Evolutionary conservation across 2,113 vertebrate genomes (phyloP), one percentile per base, ranked within the genome.

Genomic region (Gymnobelideus leadbeateri): DNA sequence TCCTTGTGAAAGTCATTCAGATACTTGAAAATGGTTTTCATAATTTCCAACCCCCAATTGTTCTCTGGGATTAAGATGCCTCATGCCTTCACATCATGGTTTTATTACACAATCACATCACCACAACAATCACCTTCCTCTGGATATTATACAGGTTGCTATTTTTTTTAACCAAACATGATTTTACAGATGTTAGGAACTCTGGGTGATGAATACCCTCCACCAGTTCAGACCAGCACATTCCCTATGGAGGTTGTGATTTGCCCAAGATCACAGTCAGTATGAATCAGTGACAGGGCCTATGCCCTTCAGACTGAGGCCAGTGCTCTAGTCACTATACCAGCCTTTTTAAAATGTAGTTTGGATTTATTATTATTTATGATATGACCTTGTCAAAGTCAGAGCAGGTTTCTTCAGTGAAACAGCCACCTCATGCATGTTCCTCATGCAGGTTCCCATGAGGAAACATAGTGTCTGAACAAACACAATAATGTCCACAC

Each of bases 401-500:
- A 84, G 6, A 91, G 7, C 57, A 61, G 53, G n/a, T 94, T 89
- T 89, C 89, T 50, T 12, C 25, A n/a, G 8, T 0, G 3, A 90
- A 49, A 92, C 49, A 26, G 5, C 26, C 43, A 47, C 46, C 31
- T 8, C 49, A 31, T 52, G 61, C 51, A 68, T 92, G 96, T 92
- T 51, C 93, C 37, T 37, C 93, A 19, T 11, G 52, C 10, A 92
- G 84, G 14, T 46, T 95, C 52, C 46, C 84, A 91, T 89, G 31
- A 47, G 90, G 89, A 93, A 93, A 19, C 52, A 92, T 55, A 24
- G 23, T 54, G 3, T 77, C 77, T 93, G 54, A 90, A 61, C 46
- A 92, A 93, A 55, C 96, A 94, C 91, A 92, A 89, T 16, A n/a
- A 84, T 19, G 77, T 91, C 52, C 94, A 94, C 93, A 50, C 19